These are phyloP conservation scores for Vimba vimba DNA, from an alignment of 2,113 vertebrate genomes.

Conservation along the genomic window DNA sequence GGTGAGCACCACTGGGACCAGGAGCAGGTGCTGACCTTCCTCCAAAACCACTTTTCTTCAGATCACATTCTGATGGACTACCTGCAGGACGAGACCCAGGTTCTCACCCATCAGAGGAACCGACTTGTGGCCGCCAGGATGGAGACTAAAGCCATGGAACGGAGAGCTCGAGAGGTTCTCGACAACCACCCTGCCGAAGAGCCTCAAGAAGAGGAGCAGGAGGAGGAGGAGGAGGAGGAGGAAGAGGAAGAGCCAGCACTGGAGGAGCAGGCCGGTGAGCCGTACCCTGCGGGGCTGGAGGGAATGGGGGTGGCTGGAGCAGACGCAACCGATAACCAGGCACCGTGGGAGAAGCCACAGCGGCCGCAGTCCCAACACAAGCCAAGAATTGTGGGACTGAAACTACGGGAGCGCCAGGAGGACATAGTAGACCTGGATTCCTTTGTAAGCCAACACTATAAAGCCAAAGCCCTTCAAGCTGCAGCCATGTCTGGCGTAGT, in stretches of 20 bases:
- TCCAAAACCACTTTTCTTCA: slow-evolving; percentile 79
- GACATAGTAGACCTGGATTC: slow-evolving; percentile 87
- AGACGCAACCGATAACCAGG: slow-evolving; percentile 28
- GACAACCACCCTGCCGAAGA: slow-evolving; percentile 8
- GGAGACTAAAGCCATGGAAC: slow-evolving; percentile 42
- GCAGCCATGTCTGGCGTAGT: slow-evolving; percentile 52
- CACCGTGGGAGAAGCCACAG: slow-evolving; percentile 8
- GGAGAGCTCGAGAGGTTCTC: slow-evolving; percentile 50
- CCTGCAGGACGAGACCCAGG: slow-evolving; percentile 57
- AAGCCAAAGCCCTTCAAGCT: slow-evolving; percentile 74
- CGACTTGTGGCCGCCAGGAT: slow-evolving; percentile 35
- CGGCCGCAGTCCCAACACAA: slow-evolving; percentile 20
- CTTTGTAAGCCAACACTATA: slow-evolving; percentile 81
- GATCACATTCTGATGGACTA: slow-evolving; percentile 72
- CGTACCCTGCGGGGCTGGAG: slow-evolving; percentile 26
- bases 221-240: slow-evolving; percentile 41
- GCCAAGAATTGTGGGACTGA: slow-evolving; percentile 74
- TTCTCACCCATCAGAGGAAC: slow-evolving; percentile 59
- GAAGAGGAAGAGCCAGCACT: slow-evolving; percentile 46
- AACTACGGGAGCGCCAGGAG: slow-evolving; percentile 60
- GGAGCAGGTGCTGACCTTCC: slow-evolving; percentile 75
- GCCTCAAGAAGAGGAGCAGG: slow-evolving; percentile 44
- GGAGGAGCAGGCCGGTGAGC: slow-evolving; percentile 55
- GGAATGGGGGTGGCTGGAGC: slow-evolving; percentile 58
- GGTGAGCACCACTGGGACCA: slow-evolving; percentile 79